phyloP scores from a whole-genome alignment of 2,888 invertebrate genomes.

The Morpho deidamia region DNA sequence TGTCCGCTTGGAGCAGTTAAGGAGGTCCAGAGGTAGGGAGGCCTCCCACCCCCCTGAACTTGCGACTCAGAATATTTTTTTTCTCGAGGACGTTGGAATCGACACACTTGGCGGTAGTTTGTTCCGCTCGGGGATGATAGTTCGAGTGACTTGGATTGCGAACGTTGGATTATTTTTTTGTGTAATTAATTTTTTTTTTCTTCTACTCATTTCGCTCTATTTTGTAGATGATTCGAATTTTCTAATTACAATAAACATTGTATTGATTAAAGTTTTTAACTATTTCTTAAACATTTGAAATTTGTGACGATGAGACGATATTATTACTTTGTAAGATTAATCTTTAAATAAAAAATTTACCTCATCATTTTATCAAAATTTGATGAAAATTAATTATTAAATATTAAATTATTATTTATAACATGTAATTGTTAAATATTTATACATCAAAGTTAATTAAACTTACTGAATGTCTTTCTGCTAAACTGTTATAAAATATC shows the following conservation, averaged over 20 bases:
- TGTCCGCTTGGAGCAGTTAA: constrained; percentile 74
- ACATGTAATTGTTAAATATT: too few relatives aligned
- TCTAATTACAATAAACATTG: constrained; percentile 7
- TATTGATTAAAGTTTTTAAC: neutral
- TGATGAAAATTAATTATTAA: too few relatives aligned
- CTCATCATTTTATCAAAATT: too few relatives aligned
- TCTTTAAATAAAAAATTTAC: too few relatives aligned
- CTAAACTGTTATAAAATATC: too few relatives aligned
- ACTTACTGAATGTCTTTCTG: too few relatives aligned
- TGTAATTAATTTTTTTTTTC: constrained; percentile 43
- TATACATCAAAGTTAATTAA: too few relatives aligned
- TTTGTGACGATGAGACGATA: too few relatives aligned
- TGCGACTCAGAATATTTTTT: constrained; percentile 74
- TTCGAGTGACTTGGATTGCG: constrained; percentile 64
- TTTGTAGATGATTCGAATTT: constrained; percentile 23
- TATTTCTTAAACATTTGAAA: too few relatives aligned
- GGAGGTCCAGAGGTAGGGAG: constrained; percentile 62
- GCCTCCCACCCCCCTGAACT: constrained; percentile 55
- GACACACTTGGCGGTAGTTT: constrained; percentile 75
- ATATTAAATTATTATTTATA: too few relatives aligned
- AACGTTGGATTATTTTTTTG: constrained; percentile 38
- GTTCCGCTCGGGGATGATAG: constrained; percentile 68
- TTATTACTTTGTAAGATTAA: too few relatives aligned
- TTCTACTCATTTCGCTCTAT: constrained; percentile 30
- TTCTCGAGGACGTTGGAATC: constrained; percentile 72